Conservation (phyloP, 2,888 invertebrate species). For the Tupiocoris notatus region DNA sequence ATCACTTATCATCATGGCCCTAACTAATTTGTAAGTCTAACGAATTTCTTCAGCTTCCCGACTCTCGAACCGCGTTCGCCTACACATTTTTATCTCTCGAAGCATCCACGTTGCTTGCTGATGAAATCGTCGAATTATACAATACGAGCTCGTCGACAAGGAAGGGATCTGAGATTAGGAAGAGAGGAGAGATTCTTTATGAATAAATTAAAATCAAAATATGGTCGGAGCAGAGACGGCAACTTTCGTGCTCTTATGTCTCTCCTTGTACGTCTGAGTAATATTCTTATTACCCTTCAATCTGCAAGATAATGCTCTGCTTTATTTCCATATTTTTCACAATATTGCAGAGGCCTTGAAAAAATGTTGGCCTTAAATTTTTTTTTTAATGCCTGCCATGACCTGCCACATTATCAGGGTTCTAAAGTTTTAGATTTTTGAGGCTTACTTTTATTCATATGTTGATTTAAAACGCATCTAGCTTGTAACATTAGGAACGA, state of each 20-base stretch:
- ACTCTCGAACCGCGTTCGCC: neutral
- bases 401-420: too few species aligned
- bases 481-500: too few species aligned
- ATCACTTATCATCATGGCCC: slow-evolving; percentile 39
- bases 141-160: neutral
- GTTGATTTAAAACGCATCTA: too few species aligned
- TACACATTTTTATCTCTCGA: neutral
- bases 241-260: too few species aligned
- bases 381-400: too few species aligned
- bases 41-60: slow-evolving; percentile 14
- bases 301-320: too few species aligned
- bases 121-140: neutral
- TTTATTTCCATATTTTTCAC: too few species aligned
- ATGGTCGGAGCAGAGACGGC: neutral
- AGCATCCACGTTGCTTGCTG: neutral
- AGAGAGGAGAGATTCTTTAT: neutral
- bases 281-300: neutral
- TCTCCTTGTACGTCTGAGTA: neutral
- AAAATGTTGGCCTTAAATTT: too few species aligned
- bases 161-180: neutral
- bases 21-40: slow-evolving; percentile 44
- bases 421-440: too few species aligned
- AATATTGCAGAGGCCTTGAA: too few species aligned
- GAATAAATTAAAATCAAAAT: neutral
- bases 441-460: too few species aligned